Conservation (phyloP, 2,113 vertebrate species). For the Burhinus bistriatus region DNA sequence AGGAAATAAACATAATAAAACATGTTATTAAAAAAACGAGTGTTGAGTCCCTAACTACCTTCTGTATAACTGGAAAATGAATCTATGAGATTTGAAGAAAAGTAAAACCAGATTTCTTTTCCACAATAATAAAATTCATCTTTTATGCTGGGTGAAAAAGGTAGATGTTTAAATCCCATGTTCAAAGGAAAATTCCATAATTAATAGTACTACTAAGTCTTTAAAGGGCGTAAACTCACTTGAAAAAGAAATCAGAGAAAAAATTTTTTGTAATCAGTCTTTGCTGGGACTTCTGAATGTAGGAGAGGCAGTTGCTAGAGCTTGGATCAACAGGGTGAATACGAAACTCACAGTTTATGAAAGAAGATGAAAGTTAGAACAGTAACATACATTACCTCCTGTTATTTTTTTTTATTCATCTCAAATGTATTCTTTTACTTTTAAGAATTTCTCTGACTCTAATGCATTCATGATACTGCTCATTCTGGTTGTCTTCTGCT, state of each 20-base stretch:
- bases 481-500: not conserved
- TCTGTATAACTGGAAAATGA: not conserved
- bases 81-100: not conserved
- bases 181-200: not conserved
- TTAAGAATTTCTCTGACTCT: not conserved
- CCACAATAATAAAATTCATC: not conserved
- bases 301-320: not conserved
- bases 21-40: not conserved
- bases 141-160: not conserved
- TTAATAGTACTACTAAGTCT: not conserved
- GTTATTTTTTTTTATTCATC: not conserved
- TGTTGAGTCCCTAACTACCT: not conserved
- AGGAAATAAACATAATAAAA: not conserved
- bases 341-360: not conserved
- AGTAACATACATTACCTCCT: not conserved
- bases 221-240: not conserved
- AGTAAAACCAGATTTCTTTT: not conserved
- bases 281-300: not conserved
- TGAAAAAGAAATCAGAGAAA: not conserved
- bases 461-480: not conserved
- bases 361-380: not conserved
- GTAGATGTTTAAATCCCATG: not conserved
- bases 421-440: not conserved
- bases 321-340: not conserved
- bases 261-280: not conserved